Conservation (phyloP, 92 coral and sea anemone genomes). For the Montipora capitata region DNA sequence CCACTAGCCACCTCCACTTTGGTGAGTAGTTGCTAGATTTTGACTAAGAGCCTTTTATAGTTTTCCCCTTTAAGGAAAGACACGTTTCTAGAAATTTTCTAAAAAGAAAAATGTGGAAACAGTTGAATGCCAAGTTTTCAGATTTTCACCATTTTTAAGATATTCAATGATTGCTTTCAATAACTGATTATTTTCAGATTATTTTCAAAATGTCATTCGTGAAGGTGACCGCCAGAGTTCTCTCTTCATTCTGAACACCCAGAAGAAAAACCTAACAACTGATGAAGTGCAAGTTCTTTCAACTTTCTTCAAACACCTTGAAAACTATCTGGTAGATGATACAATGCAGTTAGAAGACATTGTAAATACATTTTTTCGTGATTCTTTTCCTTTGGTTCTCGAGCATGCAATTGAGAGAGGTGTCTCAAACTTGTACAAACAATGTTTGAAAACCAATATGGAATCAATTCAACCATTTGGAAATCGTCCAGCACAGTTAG, state of each 20-base stretch:
- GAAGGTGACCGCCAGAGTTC: conserved; percentile 61
- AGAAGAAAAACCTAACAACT: conserved; percentile 64
- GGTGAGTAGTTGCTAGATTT: no score
- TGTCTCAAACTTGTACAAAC: conserved; percentile 71
- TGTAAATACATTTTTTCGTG: conserved; percentile 79
- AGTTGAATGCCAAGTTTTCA: no score
- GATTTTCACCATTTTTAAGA: neutral
- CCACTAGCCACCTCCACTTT: no score
- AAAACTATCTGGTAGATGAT: conserved; percentile 71
- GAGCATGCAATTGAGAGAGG: conserved; percentile 53
- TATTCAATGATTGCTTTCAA: no score
- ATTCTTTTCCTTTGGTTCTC: conserved; percentile 83
- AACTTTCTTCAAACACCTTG: conserved; percentile 72
- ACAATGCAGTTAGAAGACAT: conserved; percentile 66
- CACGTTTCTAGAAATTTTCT: no score
- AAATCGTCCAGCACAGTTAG: conserved; percentile 71
- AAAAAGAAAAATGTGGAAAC: no score
- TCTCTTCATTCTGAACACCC: conserved; percentile 33
- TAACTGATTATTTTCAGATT: conserved; percentile 39
- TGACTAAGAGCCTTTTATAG: no score
- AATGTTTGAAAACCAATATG: conserved; percentile 86
- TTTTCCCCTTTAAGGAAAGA: no score
- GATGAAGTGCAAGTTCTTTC: conserved; percentile 69
- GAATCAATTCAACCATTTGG: conserved; percentile 81
- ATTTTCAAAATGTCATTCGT: conserved; percentile 74